phyloP scores from a whole-genome alignment of 1,140 invertebrate species.

The Drosophila sechellia region DNA sequence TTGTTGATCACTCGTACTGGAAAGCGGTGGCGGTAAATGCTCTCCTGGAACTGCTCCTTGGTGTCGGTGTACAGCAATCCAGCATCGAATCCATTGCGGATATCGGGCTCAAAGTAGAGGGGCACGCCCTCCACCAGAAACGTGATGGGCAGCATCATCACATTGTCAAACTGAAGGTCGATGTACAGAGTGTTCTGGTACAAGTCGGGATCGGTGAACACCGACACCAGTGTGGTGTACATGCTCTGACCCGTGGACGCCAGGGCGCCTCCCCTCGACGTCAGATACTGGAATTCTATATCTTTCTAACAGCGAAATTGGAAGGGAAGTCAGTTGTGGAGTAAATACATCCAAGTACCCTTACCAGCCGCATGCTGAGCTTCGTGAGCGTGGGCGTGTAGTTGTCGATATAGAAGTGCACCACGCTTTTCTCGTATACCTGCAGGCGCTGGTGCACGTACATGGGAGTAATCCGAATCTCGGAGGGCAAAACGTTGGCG shows the following conservation, averaged over 20 bases:
- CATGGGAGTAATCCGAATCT: slow-evolving; percentile 46
- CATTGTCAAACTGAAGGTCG: slow-evolving; percentile 59
- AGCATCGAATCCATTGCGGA: slow-evolving; percentile 55
- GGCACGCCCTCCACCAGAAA: slow-evolving; percentile 73
- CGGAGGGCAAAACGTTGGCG: slow-evolving; percentile 54
- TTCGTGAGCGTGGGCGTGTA: slow-evolving; percentile 63
- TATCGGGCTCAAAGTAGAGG: slow-evolving; percentile 64
- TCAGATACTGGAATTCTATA: slow-evolving; percentile 41
- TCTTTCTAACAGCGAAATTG: slow-evolving; percentile 47
- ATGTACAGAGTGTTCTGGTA: slow-evolving; percentile 67
- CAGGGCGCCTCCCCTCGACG: slow-evolving; percentile 50
- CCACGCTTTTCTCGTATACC: slow-evolving; percentile 45
- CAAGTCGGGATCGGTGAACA: slow-evolving; percentile 66
- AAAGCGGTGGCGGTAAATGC: slow-evolving; percentile 40
- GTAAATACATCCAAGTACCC: neutral
- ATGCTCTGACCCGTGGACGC: slow-evolving; percentile 62
- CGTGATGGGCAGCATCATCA: slow-evolving; percentile 62
- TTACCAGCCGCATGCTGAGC: slow-evolving; percentile 63
- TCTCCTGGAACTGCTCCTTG: slow-evolving; percentile 40
- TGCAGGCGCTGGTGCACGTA: slow-evolving; percentile 38
- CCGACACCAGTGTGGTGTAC: slow-evolving; percentile 62
- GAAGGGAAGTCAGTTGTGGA: neutral
- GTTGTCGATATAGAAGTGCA: slow-evolving; percentile 75
- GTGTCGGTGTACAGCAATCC: slow-evolving; percentile 62
- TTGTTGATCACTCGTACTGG: slow-evolving; percentile 50